Evolutionary conservation across 2,888 invertebrate species (phyloP).

Genomic region (Cyclophora punctaria): DNA sequence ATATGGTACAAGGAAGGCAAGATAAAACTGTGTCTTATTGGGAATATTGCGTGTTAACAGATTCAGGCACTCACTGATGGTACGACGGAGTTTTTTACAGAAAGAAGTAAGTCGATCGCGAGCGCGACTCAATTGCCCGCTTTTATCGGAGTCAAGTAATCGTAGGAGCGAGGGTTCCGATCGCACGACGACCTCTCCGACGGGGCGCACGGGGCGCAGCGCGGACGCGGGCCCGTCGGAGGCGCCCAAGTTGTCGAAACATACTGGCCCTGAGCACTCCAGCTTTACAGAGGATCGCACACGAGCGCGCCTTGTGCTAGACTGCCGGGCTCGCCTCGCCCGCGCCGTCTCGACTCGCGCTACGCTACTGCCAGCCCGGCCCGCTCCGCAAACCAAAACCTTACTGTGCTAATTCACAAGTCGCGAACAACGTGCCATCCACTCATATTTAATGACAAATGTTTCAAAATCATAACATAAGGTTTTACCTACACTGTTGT

Average conservation of each 20-base stretch:
- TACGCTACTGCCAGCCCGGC: constrained; percentile 27
- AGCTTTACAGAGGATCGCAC: constrained; percentile 64
- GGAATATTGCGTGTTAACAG: too few relatives aligned
- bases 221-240: constrained; percentile 50
- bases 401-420: constrained; percentile 52
- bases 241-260: constrained; percentile 68
- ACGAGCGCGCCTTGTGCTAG: constrained; percentile 59
- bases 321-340: constrained; percentile 46
- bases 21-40: constrained; percentile 1
- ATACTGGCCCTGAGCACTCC: constrained; percentile 70
- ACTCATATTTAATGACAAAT: constrained; percentile 1
- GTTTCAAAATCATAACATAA: background rate
- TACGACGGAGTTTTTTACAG: constrained; percentile 69
- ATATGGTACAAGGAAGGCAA: constrained; percentile 27
- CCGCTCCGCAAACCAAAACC: constrained; percentile 37
- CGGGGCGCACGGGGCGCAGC: constrained; percentile 47
- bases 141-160: constrained; percentile 60
- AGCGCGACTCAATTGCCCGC: constrained; percentile 60
- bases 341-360: constrained; percentile 15
- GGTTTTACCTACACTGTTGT: too few relatives aligned
- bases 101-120: constrained; percentile 64
- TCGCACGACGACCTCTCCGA: constrained; percentile 53
- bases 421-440: constrained; percentile 26
- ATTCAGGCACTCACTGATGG: constrained; percentile 63
- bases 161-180: constrained; percentile 63